Percentiles rank a stretch among this genome's conserved stretches.
These are phyloP conservation scores for Platichthys flesus DNA, from an alignment of 2,113 vertebrate genomes.

Conservation along the genomic window DNA sequence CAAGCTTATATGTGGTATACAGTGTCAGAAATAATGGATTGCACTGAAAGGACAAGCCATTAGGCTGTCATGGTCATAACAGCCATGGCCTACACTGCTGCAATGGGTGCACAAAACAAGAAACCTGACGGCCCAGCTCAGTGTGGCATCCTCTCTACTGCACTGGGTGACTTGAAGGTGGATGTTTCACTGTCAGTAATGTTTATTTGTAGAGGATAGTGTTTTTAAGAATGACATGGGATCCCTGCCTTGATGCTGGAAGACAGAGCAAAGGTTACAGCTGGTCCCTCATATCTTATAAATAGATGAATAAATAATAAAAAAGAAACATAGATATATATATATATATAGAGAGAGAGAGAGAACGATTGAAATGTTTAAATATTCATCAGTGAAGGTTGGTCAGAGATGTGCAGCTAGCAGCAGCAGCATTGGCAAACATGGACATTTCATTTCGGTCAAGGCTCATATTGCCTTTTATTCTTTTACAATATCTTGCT, in stretches of 20 bases:
- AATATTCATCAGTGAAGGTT: not conserved
- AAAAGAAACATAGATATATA: too few species aligned
- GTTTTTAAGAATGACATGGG: too few species aligned
- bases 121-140: not conserved
- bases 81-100: not conserved
- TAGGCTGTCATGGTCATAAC: constrained; percentile 13
- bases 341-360: too few species aligned
- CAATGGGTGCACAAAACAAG: not conserved
- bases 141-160: not conserved
- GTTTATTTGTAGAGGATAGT: too few species aligned
- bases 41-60: constrained; percentile 21
- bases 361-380: not conserved
- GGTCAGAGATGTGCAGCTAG: not conserved
- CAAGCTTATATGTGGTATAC: not conserved
- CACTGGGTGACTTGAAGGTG: too few species aligned
- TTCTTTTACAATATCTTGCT: too few species aligned
- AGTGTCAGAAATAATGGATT: constrained; percentile 16
- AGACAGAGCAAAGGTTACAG: too few species aligned
- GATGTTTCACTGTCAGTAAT: too few species aligned
- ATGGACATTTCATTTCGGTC: not conserved
- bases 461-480: not conserved
- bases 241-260: too few species aligned
- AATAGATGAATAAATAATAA: too few species aligned
- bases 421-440: not conserved
- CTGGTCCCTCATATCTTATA: too few species aligned